Conservation (phyloP, 2,797 vertebrate genomes). For the Phoeniculus purpureus region DNA sequence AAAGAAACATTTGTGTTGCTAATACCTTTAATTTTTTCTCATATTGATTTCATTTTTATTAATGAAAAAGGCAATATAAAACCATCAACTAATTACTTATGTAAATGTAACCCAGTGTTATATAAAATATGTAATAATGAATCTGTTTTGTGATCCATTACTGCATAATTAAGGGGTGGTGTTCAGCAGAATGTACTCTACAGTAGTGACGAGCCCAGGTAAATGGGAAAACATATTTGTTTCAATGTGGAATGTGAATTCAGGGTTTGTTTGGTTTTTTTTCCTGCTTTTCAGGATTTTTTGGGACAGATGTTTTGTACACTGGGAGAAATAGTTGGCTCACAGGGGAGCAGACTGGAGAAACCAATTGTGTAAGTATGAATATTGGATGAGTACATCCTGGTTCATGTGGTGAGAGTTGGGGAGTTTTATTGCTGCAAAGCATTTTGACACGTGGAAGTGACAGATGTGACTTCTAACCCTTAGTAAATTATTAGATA, state of each 20-base stretch:
- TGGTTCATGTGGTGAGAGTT: not conserved
- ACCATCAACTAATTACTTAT: not conserved
- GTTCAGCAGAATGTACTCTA: not conserved
- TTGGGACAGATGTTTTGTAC: conserved; percentile 97
- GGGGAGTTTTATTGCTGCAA: not conserved
- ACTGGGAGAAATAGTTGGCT: conserved; percentile 94
- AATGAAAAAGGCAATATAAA: not conserved
- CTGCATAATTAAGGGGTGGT: not conserved
- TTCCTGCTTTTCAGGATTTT: conserved; percentile 87
- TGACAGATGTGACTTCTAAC: not conserved
- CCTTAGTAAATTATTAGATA: not conserved
- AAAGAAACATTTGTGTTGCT: not conserved
- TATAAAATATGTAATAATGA: not conserved
- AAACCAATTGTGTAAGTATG: conserved; percentile 91
- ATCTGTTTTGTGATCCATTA: not conserved
- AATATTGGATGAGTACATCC: not conserved
- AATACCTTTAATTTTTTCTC: not conserved
- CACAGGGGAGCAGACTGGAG: conserved; percentile 91
- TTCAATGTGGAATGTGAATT: not conserved
- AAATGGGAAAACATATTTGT: not conserved
- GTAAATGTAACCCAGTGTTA: not conserved
- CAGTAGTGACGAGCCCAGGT: not conserved
- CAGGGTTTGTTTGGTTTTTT: not conserved
- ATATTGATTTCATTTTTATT: not conserved
- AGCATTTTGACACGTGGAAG: not conserved